These are phyloP conservation scores for Argya squamiceps DNA, from an alignment of 2,797 vertebrate species.

Conservation along the genomic window DNA sequence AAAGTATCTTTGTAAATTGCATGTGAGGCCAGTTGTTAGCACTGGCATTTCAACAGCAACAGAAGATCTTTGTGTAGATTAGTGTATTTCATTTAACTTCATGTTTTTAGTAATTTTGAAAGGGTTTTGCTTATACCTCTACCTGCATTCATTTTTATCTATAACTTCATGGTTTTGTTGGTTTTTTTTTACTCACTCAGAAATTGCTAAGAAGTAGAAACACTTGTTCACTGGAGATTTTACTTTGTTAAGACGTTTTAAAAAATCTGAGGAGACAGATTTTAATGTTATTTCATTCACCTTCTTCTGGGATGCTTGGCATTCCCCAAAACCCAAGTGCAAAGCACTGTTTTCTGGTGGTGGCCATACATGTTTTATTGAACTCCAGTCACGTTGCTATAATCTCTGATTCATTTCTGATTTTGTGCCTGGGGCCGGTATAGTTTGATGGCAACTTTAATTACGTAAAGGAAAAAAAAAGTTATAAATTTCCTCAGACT, in stretches of 20 bases:
- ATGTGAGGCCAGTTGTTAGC: neutral
- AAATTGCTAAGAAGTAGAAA: neutral
- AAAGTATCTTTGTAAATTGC: neutral
- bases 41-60: neutral
- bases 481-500: neutral
- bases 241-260: neutral
- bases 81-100: neutral
- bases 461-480: neutral
- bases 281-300: neutral
- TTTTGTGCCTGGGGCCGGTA: neutral
- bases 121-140: neutral
- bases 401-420: neutral
- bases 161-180: neutral
- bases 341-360: neutral
- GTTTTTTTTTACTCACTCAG: neutral
- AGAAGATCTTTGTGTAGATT: neutral
- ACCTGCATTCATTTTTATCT: neutral
- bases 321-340: neutral
- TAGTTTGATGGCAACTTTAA: neutral
- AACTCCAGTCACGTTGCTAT: neutral
- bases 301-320: neutral
- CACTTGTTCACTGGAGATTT: neutral
- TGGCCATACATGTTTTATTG: neutral
- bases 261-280: neutral
- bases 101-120: neutral